Base-by-base conservation (phyloP, 2,113 vertebrate genomes). In the Lontra canadensis region DNA sequence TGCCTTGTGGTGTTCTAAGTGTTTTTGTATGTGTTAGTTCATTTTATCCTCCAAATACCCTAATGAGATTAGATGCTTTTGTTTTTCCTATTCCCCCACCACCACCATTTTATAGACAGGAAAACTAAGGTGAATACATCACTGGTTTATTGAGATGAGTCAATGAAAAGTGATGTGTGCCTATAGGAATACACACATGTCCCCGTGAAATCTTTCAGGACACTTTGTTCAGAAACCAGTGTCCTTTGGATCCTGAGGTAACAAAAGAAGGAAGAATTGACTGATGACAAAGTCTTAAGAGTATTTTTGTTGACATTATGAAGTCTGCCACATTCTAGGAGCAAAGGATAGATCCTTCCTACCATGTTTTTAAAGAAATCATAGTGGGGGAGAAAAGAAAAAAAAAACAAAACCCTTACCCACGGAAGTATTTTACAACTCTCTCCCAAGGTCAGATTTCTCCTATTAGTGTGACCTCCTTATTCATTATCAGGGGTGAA, bases 311-410 rank as follows among this genome's bases (percentile, higher is more conserved):
- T 79, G 63, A 42, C 85, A 49, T 42, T 86, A 21, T n/a, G 5
- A 71, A 93, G 63, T 74, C 73, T 74, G 63, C 8, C 61, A 55
- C 31, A 49, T 80, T 80, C 18, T 90, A 14, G 15, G 25, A 63
- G 20, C 21, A 52, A 95, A 29, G 17, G 15, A 42, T 52, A 59
- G 34, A 84, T 61, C 17, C 23, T 78, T 84, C 13, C 71, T 55
- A 71, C 25, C 29, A 49, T 81, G 26, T 67, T 86, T 95, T 90
- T 31, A 26, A 93, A 81, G 55, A 90, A 76, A 59, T 86, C 21
- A 18, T 34, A 49, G 1, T 4, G 5, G 5, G 73, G 13, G 67
- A 20, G 9, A 13, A 78, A 9, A 82, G 2, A 82, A 2, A 83
- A 17, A 91, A 1, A 67, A 26, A 76, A 12, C 91, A 78, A 13